phyloP scores from a whole-genome alignment of 2,888 invertebrate genomes.

The Hypercompe scribonia region DNA sequence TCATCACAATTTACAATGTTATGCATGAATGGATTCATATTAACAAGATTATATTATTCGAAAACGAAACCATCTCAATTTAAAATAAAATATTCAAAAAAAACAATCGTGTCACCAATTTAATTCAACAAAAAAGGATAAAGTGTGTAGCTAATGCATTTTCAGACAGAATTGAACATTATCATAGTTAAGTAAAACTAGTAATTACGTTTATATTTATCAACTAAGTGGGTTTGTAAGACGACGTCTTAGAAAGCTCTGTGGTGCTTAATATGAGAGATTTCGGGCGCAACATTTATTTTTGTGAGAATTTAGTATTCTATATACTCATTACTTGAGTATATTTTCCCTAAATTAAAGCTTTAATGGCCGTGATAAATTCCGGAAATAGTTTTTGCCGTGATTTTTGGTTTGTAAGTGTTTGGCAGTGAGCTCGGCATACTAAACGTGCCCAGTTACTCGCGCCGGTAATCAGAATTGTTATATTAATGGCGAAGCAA shows the following conservation, averaged over 20 bases:
- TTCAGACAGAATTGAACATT: neutral
- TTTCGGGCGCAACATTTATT: slow-evolving; percentile 1
- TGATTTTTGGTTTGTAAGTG: slow-evolving; percentile 25
- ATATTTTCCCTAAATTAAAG: slow-evolving; percentile 7
- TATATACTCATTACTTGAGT: slow-evolving; percentile 1
- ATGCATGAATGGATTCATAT: slow-evolving; percentile 44
- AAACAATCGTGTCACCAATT: slow-evolving; percentile 31
- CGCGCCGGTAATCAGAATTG: slow-evolving; percentile 25
- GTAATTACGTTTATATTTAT: neutral
- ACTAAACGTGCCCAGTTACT: slow-evolving; percentile 25
- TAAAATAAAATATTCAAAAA: slow-evolving; percentile 23
- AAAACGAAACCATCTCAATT: slow-evolving; percentile 38
- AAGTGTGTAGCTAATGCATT: neutral
- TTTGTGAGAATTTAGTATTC: slow-evolving; percentile 9
- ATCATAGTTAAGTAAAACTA: neutral
- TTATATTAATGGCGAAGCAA: slow-evolving; percentile 29
- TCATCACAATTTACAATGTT: slow-evolving; percentile 45
- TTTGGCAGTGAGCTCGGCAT: slow-evolving; percentile 24
- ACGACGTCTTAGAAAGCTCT: slow-evolving; percentile 3
- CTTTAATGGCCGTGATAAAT: slow-evolving; percentile 22
- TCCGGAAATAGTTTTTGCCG: slow-evolving; percentile 20
- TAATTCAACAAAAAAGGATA: slow-evolving; percentile 12
- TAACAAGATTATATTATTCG: slow-evolving; percentile 33
- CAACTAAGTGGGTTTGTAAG: slow-evolving; percentile 2
- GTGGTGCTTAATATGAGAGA: slow-evolving; percentile 1